Conservation (phyloP, 2,113 vertebrate species). For the Ovis aries region DNA sequence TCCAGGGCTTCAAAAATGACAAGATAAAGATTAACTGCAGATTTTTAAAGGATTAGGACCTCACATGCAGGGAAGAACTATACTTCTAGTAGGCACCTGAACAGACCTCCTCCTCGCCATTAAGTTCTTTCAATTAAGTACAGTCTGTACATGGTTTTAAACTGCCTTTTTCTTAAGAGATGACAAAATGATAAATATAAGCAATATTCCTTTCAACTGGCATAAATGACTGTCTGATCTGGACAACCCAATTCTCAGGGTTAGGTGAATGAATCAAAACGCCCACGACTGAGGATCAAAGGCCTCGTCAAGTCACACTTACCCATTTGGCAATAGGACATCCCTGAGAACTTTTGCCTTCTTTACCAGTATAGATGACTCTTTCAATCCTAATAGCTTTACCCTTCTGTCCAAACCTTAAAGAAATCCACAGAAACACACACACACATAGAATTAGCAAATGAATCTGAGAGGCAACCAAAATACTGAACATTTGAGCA, state of each 20-base stretch:
- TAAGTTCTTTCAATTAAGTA: background rate
- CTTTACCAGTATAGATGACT: slow-evolving; percentile 97
- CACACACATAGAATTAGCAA: slow-evolving; percentile 64
- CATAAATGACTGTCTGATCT: background rate
- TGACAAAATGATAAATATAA: background rate
- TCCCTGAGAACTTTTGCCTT: slow-evolving; percentile 98
- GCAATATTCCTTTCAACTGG: background rate
- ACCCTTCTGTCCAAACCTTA: slow-evolving; percentile 93
- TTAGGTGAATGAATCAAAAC: background rate
- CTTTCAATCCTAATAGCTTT: slow-evolving; percentile 95
- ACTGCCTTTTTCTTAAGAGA: background rate
- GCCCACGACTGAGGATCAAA: background rate
- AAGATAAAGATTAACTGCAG: background rate
- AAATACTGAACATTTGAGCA: slow-evolving; percentile 51
- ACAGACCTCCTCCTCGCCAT: background rate
- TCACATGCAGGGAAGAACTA: background rate
- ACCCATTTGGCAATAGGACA: slow-evolving; percentile 99
- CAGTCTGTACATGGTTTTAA: background rate
- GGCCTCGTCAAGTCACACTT: slow-evolving; percentile 70
- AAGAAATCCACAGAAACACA: slow-evolving; percentile 70
- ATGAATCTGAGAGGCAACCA: background rate
- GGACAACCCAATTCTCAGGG: background rate
- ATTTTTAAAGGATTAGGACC: background rate
- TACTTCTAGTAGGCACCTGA: background rate
- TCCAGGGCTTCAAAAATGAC: background rate